Conservation (phyloP, 2,797 vertebrate species). For the Sciurus vulgaris region DNA sequence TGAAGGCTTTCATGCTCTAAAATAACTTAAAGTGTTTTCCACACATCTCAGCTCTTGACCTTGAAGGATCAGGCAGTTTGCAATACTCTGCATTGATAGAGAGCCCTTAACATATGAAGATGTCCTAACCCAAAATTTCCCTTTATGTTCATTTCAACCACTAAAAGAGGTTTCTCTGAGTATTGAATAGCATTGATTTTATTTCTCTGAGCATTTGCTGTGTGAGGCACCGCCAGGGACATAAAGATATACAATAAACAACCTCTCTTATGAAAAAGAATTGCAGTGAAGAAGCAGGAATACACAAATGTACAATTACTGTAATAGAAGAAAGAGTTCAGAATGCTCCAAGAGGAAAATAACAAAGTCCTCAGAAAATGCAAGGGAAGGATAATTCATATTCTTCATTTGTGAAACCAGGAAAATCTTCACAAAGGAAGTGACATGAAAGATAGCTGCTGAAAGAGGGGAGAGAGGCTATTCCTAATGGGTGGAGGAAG, state of each 20-base stretch:
- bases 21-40: neutral
- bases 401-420: neutral
- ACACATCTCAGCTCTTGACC: neutral
- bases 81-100: neutral
- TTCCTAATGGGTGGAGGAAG: neutral
- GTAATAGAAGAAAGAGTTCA: neutral
- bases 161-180: neutral
- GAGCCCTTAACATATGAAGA: neutral
- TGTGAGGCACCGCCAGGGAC: neutral
- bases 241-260: neutral
- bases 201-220: slow-evolving; percentile 3
- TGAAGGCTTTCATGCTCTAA: neutral
- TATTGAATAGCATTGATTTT: neutral
- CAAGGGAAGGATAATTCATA: neutral
- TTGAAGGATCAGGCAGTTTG: neutral
- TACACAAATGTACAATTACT: neutral
- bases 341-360: neutral
- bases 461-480: neutral
- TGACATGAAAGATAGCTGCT: neutral
- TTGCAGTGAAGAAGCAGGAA: neutral
- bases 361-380: neutral
- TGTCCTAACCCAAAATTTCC: neutral
- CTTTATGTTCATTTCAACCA: neutral
- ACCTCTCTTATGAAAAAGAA: neutral
- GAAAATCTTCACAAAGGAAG: neutral